Base-by-base conservation (phyloP, 1,140 invertebrate species). In the Sinella curviseta region DNA sequence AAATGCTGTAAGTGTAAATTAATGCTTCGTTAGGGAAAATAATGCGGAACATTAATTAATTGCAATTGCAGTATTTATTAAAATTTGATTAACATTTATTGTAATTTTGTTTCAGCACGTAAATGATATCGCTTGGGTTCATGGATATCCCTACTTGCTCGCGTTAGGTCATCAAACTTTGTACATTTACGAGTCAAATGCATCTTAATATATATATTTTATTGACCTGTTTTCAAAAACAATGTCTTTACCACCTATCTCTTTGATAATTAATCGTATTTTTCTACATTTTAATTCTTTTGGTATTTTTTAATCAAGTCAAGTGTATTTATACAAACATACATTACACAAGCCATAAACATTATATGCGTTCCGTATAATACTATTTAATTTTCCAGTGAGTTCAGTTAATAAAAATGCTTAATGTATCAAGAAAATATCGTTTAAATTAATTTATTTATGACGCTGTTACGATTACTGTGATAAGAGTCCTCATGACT, bases 101-200 rank as follows among this genome's bases (percentile, higher is more conserved):
- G n/a, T n/a, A n/a, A n/a, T n/a, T n/a, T n/a, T n/a, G n/a, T n/a
- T 70, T 30, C n/a, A 70, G 65, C 30, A 70, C n/a, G 65, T 70
- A 14, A 70, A 70, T 70, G 65, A 70, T 30, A 70, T 70, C 65
- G 65, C 65, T 3, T 70, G 65, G 65, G 30, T 70, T 70, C 65
- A 70, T 70, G 65, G 65, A 8, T 70, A 31, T 24, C 65, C 65
- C 4, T 70, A 70, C 31, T n/a, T 70, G 28, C 31, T 70, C 3
- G 65, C 65, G 12, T n/a, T 70, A 8, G 65, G 65, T 31, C 65
- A 70, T n/a, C 65, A 70, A 33, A 70, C 65, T 24, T 8, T 70
- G 31, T 70, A 70, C n/a, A 12, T 70, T 31, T 70, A 70, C 31
- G 65, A 70, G 8, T 8, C 65, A 30, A 31, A 24, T 3, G 24